A percentile compares a stretch with the other conserved stretches of the same genome.
phyloP scores from a whole-genome alignment of 2,797 vertebrate species.

The Chloroceryle inda region DNA sequence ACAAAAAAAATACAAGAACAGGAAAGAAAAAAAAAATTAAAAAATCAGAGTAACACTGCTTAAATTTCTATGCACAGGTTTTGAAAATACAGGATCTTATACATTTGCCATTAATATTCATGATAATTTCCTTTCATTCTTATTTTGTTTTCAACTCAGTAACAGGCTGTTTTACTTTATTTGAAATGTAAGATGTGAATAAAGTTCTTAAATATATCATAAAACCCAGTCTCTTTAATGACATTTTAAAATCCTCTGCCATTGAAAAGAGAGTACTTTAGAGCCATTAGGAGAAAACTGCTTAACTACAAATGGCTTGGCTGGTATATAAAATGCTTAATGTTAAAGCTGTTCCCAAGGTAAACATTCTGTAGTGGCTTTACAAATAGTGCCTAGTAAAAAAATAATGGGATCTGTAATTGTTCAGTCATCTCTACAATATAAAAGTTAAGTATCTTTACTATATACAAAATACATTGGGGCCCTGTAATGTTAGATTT shows the following conservation, averaged over 20 bases:
- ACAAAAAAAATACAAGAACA: not conserved
- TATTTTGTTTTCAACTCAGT: not conserved
- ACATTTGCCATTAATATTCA: not conserved
- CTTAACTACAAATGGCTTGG: slow-evolving; percentile 49
- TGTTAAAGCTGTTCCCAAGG: slow-evolving; percentile 24
- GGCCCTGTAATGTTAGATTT: not conserved
- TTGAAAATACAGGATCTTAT: not conserved
- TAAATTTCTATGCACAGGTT: not conserved
- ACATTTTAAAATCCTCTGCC: not conserved
- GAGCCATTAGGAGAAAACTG: slow-evolving; percentile 44
- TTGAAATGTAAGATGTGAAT: not conserved
- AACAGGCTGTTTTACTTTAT: not conserved
- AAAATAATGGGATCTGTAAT: slow-evolving; percentile 20
- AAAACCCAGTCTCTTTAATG: not conserved
- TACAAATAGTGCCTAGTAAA: slow-evolving; percentile 52
- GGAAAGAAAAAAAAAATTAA: not conserved
- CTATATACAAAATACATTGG: not conserved
- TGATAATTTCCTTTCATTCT: not conserved
- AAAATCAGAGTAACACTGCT: not conserved
- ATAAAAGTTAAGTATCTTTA: slow-evolving; percentile 30
- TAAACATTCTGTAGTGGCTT: slow-evolving; percentile 31
- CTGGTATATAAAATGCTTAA: slow-evolving; percentile 35
- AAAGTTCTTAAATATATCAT: not conserved
- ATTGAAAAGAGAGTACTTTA: not conserved
- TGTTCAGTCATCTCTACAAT: not conserved